These are phyloP conservation scores for Burhinus bistriatus DNA, from an alignment of 2,113 vertebrate species.

Conservation along the genomic window DNA sequence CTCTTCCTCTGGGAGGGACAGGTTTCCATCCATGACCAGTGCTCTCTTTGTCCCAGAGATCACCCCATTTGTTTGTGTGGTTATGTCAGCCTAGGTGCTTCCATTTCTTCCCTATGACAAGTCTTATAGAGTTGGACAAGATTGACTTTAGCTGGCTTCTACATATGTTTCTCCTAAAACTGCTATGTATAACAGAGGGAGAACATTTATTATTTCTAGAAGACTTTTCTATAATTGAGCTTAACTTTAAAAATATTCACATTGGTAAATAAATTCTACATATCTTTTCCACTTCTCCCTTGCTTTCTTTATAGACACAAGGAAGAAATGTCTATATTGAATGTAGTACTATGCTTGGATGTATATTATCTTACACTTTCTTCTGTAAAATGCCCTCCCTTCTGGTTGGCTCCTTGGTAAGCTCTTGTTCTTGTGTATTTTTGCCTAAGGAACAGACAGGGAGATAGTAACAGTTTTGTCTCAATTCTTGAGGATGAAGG, in stretches of 20 bases:
- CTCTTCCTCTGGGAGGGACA: neutral
- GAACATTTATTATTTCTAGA: neutral
- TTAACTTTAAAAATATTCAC: neutral
- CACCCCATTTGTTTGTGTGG: rapidly evolving
- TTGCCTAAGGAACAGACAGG: neutral
- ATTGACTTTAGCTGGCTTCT: neutral
- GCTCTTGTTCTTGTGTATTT: neutral
- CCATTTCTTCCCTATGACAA: neutral
- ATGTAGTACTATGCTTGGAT: neutral
- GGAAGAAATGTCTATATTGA: neutral
- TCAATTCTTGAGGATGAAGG: neutral
- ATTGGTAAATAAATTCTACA: neutral
- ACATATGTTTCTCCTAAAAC: neutral
- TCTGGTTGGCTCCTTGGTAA: neutral
- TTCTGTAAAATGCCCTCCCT: neutral
- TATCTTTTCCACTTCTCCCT: neutral
- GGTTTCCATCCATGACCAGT: neutral
- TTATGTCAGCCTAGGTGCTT: neutral
- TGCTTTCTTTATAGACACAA: neutral
- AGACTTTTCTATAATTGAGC: neutral
- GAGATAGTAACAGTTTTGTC: neutral
- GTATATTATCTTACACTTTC: neutral
- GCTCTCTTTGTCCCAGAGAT: neutral
- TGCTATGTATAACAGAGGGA: neutral
- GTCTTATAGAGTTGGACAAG: neutral